These are phyloP conservation scores for Neofelis nebulosa DNA, from an alignment of 2,113 vertebrate genomes.

Conservation along the genomic window DNA sequence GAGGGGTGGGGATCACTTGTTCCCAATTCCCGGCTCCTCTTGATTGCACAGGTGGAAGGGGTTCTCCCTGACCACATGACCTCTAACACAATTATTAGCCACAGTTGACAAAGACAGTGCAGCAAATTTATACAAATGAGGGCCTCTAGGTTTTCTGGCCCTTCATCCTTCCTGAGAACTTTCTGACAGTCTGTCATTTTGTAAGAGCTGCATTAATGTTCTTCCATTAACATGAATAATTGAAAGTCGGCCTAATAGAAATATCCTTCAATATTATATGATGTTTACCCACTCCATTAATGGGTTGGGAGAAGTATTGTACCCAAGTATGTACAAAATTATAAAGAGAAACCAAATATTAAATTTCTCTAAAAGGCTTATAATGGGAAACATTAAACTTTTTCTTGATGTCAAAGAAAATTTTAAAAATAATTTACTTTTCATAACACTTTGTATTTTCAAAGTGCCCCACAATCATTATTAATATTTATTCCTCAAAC, in stretches of 20 bases:
- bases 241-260: slow-evolving; percentile 47
- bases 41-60: not conserved
- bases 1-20: not conserved
- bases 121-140: not conserved
- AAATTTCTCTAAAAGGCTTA: slow-evolving; percentile 9
- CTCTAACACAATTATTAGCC: not conserved
- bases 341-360: slow-evolving; percentile 6
- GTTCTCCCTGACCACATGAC: not conserved
- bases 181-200: slow-evolving; percentile 38
- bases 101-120: not conserved
- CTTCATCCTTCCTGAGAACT: not conserved
- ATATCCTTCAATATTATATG: slow-evolving; percentile 61
- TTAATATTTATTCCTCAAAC: slow-evolving; percentile 29
- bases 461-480: not conserved
- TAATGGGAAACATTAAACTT: not conserved
- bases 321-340: not conserved
- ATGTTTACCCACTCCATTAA: slow-evolving; percentile 24
- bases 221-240: slow-evolving; percentile 65
- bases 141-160: not conserved
- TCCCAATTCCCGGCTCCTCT: not conserved
- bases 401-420: slow-evolving; percentile 29
- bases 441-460: not conserved
- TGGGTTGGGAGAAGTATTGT: not conserved
- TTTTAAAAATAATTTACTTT: slow-evolving; percentile 44
- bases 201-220: slow-evolving; percentile 51